A percentile compares a stretch with the other conserved stretches of the same genome.
phyloP scores from a whole-genome alignment of 1,140 invertebrate species.

The Eriocheir sinensis region DNA sequence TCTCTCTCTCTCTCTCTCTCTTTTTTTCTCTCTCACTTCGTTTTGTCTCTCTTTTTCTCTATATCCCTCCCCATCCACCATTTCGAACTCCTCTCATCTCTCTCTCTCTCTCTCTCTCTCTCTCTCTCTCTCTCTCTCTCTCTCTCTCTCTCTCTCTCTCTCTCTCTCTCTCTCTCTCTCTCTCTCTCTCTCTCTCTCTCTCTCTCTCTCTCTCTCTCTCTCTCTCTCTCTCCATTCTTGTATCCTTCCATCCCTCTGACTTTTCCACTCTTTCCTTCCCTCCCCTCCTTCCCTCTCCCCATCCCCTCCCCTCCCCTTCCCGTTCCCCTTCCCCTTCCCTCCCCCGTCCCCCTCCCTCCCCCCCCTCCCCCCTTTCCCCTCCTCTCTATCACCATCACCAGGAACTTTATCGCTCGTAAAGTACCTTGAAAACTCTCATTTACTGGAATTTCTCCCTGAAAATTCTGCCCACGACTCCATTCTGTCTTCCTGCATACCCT shows the following conservation, averaged over 20 bases:
- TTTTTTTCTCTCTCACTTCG: neutral
- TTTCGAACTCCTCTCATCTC: neutral
- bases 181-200: slow-evolving; percentile 5
- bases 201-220: too few species aligned
- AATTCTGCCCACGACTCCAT: too few species aligned
- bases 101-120: neutral
- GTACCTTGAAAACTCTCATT: too few species aligned
- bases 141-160: neutral
- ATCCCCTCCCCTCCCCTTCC: neutral
- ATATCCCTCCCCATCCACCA: neutral
- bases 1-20: neutral
- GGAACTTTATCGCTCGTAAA: too few species aligned
- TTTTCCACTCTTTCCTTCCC: too few species aligned
- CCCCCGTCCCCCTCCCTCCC: neutral
- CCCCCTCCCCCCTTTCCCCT: too few species aligned
- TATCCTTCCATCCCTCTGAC: too few species aligned
- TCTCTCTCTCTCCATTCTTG: too few species aligned
- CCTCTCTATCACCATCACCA: too few species aligned
- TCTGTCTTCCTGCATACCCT: too few species aligned
- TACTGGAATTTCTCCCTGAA: too few species aligned
- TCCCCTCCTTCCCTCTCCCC: too few species aligned
- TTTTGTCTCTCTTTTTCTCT: neutral
- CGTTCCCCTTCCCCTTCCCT: neutral
- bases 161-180: neutral
- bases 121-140: slow-evolving; percentile 8